phyloP scores from a whole-genome alignment of 2,888 invertebrate species.

The Hydrotaea diabolus region DNA sequence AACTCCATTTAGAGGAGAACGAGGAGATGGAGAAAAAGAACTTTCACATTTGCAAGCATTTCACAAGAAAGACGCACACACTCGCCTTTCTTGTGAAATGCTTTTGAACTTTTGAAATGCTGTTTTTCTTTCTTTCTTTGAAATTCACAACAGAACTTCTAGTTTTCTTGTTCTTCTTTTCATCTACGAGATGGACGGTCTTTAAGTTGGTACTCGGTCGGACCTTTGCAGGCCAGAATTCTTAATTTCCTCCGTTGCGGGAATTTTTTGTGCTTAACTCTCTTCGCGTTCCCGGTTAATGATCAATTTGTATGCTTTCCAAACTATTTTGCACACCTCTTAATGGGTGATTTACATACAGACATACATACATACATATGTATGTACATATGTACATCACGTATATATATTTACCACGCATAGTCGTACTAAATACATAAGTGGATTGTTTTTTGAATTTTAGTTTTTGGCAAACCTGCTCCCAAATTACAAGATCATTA shows the following conservation, averaged over 20 bases:
- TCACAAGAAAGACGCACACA: neutral
- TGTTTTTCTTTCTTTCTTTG: neutral
- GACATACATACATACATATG: neutral
- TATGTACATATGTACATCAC: too few relatives aligned
- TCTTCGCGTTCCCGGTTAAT: neutral
- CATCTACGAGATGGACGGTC: too few relatives aligned
- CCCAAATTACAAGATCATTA: neutral
- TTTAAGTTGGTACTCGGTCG: too few relatives aligned
- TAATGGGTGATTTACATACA: neutral
- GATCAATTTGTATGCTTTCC: constrained; percentile 31
- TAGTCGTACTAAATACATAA: neutral
- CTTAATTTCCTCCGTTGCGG: neutral
- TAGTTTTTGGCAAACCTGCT: neutral
- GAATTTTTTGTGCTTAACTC: neutral
- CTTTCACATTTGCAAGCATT: constrained; percentile 22
- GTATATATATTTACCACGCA: too few relatives aligned
- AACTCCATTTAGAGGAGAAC: neutral
- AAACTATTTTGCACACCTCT: constrained; percentile 34
- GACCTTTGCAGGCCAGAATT: too few relatives aligned
- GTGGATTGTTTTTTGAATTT: neutral
- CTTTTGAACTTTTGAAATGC: neutral
- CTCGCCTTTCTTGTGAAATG: neutral
- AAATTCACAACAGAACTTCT: too few relatives aligned
- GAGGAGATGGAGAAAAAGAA: neutral
- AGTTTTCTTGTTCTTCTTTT: neutral